Conservation (phyloP, 2,888 invertebrate species). For the Drosophila ustulata region DNA sequence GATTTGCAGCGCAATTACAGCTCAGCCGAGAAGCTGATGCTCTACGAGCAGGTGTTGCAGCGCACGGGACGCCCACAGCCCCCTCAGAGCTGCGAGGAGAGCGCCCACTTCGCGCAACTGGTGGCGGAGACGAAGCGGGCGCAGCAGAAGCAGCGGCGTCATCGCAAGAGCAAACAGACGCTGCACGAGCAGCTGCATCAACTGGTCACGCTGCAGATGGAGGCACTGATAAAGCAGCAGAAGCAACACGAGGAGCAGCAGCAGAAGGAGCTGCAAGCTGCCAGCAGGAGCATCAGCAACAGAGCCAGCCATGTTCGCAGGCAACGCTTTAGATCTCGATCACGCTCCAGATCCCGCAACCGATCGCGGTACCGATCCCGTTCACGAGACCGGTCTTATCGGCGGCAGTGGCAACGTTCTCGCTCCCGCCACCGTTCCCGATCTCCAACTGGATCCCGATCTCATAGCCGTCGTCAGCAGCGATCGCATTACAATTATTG, state of each 20-base stretch:
- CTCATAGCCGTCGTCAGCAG: constrained; percentile 5
- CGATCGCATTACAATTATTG: constrained; percentile 15
- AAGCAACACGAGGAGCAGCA: constrained; percentile 3
- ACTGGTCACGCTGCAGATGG: constrained; percentile 83
- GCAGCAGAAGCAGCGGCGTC: constrained; percentile 71
- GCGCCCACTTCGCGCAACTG: constrained; percentile 78
- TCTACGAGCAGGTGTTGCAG: constrained; percentile 79
- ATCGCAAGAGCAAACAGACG: constrained; percentile 82
- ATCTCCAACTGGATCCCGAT: neutral
- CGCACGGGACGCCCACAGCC: constrained; percentile 37
- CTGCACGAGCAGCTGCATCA: constrained; percentile 82
- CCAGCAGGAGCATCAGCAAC: neutral
- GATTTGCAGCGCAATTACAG: constrained; percentile 75
- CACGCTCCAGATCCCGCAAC: neutral
- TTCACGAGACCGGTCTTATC: neutral
- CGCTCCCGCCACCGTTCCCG: neutral
- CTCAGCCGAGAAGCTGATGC: constrained; percentile 66
- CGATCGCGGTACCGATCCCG: neutral
- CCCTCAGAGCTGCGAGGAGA: constrained; percentile 29
- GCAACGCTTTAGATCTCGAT: neutral
- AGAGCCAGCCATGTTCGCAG: neutral
- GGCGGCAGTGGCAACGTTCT: neutral
- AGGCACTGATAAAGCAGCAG: constrained; percentile 62
- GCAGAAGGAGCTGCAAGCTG: constrained; percentile 8
- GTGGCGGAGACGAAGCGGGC: constrained; percentile 78